These are phyloP conservation scores for Atrina japonica DNA, from an alignment of 2,888 invertebrate species.

Conservation along the genomic window DNA sequence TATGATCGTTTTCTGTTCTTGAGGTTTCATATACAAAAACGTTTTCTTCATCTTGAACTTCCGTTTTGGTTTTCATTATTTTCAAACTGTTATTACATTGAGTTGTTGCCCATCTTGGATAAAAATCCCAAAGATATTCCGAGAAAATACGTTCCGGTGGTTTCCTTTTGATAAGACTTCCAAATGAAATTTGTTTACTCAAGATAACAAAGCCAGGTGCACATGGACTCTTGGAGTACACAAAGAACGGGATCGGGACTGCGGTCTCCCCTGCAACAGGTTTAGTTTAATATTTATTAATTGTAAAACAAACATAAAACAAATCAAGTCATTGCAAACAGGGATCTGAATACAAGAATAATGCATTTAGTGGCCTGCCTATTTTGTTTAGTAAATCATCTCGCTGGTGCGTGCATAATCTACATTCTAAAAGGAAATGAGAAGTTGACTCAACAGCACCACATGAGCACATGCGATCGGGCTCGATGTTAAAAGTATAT, in stretches of 20 bases:
- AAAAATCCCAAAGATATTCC: conserved; percentile 50
- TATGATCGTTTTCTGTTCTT: not conserved
- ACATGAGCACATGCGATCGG: no score
- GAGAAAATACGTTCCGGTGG: conserved; percentile 35
- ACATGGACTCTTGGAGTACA: conserved; percentile 49
- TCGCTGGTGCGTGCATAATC: no score
- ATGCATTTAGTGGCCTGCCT: no score
- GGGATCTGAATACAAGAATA: no score
- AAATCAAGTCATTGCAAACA: no score
- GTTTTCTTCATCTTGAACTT: not conserved
- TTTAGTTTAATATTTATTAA: no score
- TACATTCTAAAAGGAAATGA: no score
- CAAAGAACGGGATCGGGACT: conserved; percentile 43
- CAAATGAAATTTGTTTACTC: conserved; percentile 27
- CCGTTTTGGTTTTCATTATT: no score
- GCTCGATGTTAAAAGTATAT: no score
- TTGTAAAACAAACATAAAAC: no score
- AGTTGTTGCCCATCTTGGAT: conserved; percentile 28
- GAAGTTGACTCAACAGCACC: no score
- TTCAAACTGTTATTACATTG: conserved; percentile 1
- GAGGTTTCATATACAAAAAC: conserved; percentile 17
- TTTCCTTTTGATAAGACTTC: conserved; percentile 19
- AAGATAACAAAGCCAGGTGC: conserved; percentile 51
- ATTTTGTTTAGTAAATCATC: no score
- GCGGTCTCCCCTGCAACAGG: conserved; percentile 30